A percentile compares a stretch with the other conserved stretches of the same genome.
These are phyloP conservation scores for Plusia festucae DNA, from an alignment of 2,888 invertebrate genomes.

Conservation along the genomic window DNA sequence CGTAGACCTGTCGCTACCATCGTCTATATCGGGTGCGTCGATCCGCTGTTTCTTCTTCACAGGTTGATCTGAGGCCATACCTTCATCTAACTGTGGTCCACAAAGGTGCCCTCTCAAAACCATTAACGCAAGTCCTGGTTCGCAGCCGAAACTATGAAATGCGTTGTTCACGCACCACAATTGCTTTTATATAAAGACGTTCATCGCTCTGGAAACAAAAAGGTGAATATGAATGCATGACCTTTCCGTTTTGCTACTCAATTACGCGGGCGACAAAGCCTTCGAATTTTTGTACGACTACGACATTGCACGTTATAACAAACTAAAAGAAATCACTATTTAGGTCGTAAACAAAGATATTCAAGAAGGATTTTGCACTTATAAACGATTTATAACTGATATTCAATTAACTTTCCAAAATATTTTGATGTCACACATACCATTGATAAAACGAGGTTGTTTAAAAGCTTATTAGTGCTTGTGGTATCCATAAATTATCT, in stretches of 20 bases:
- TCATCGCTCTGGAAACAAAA: conserved; percentile 82
- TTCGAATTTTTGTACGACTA: conserved; percentile 64
- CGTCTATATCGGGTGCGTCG: conserved; percentile 90
- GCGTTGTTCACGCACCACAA: conserved; percentile 51
- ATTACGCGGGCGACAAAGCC: conserved; percentile 89
- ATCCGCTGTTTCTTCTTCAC: conserved; percentile 95
- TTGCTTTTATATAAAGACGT: conserved; percentile 61
- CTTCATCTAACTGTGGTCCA: conserved; percentile 87
- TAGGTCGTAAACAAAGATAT: conserved; percentile 39
- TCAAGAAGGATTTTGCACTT: conserved; percentile 50
- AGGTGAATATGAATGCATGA: conserved; percentile 85
- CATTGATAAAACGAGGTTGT: conserved; percentile 84
- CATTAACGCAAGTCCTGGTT: conserved; percentile 82
- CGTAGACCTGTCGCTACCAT: conserved; percentile 85
- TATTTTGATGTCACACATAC: conserved; percentile 90
- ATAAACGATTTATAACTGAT: conserved; percentile 58
- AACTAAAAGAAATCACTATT: conserved; percentile 39
- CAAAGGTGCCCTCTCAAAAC: conserved; percentile 91
- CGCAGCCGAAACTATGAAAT: conserved; percentile 54
- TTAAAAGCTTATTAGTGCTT: conserved; percentile 67
- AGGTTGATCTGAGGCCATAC: conserved; percentile 94
- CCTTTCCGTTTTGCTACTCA: conserved; percentile 88
- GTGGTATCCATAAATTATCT: conserved; percentile 78
- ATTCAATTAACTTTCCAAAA: conserved; percentile 88
- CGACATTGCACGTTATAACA: conserved; percentile 32